These are phyloP conservation scores for Andricus quercusramuli DNA, from an alignment of 2,888 invertebrate species.

Conservation along the genomic window DNA sequence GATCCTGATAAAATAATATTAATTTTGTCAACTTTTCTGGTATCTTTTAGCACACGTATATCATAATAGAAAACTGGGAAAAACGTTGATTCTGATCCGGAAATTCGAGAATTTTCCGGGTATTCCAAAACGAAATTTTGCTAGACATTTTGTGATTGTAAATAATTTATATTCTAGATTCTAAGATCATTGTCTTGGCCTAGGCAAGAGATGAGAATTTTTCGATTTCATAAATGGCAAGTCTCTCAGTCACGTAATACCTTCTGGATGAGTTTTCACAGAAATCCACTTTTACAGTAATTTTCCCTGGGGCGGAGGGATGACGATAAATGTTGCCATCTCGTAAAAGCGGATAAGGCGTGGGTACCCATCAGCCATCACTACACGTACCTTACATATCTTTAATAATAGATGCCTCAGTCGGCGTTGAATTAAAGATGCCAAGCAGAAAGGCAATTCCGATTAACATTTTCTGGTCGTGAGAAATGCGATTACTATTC, in stretches of 20 bases:
- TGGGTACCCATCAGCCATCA: background rate
- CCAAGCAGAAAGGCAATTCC: background rate
- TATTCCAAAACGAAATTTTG: too few species aligned
- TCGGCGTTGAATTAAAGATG: slow-evolving; percentile 8
- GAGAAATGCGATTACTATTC: background rate
- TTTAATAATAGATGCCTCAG: background rate
- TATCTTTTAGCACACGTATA: too few species aligned
- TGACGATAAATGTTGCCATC: slow-evolving; percentile 4
- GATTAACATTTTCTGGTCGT: background rate
- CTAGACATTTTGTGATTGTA: background rate
- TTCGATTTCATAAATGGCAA: slow-evolving; percentile 22
- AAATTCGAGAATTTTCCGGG: too few species aligned
- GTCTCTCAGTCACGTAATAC: slow-evolving; percentile 22
- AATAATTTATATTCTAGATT: background rate
- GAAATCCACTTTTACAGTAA: slow-evolving; percentile 19
- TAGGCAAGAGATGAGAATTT: slow-evolving; percentile 3
- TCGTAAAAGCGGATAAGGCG: slow-evolving; percentile 33
- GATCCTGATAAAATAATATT: too few species aligned
- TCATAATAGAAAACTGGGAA: too few species aligned
- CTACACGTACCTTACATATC: background rate
- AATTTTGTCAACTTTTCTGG: too few species aligned
- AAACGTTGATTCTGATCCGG: too few species aligned
- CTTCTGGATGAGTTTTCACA: background rate
- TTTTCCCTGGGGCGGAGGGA: background rate
- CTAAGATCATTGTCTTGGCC: background rate